Conservation (phyloP, 2,797 vertebrate species). For the Chloroceryle inda region DNA sequence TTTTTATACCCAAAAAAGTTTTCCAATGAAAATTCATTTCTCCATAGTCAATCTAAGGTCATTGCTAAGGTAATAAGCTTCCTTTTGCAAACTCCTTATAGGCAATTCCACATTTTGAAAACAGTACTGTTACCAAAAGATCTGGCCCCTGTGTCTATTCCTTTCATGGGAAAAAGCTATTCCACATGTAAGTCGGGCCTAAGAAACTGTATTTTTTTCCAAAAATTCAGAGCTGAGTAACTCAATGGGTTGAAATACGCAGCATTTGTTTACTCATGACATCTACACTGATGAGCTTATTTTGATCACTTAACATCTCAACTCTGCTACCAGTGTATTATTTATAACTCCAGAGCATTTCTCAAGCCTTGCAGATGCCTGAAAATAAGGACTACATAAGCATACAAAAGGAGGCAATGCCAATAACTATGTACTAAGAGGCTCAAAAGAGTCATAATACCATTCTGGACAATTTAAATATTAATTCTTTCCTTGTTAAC, state of each 20-base stretch:
- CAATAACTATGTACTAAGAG: neutral
- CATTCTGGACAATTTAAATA: constrained; percentile 57
- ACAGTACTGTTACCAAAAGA: neutral
- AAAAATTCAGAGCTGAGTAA: neutral
- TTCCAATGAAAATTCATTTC: neutral
- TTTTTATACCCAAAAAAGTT: neutral
- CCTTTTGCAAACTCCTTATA: neutral
- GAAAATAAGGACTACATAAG: neutral
- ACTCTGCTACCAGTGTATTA: neutral
- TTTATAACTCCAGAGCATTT: constrained; percentile 13
- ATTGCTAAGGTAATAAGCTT: neutral
- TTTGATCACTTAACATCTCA: neutral
- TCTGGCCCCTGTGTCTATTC: neutral
- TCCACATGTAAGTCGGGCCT: neutral
- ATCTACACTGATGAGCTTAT: neutral
- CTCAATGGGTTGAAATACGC: neutral
- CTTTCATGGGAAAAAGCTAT: neutral
- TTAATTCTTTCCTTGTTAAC: constrained; percentile 62
- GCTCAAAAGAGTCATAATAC: constrained; percentile 37
- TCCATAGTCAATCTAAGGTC: neutral
- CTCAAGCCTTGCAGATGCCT: neutral
- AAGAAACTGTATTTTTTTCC: neutral
- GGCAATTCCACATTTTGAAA: neutral
- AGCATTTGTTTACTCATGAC: neutral
- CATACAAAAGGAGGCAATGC: neutral